These are phyloP conservation scores for Lepidothrix coronata DNA, from an alignment of 2,113 vertebrate species.

Conservation along the genomic window DNA sequence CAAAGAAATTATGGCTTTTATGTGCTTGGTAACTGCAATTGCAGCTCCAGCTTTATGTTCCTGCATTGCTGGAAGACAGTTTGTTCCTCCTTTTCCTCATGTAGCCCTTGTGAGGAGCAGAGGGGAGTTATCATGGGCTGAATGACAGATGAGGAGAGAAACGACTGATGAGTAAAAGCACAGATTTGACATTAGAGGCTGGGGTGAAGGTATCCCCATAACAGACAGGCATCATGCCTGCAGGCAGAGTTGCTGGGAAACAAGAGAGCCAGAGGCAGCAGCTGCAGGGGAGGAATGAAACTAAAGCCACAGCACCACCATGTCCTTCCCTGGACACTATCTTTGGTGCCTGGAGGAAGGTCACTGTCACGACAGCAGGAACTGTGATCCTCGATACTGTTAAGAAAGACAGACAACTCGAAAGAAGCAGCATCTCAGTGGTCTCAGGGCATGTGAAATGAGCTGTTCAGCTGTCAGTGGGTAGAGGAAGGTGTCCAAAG, in stretches of 20 bases:
- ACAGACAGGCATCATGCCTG: neutral
- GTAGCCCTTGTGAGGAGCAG: neutral
- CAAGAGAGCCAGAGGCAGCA: neutral
- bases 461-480: neutral
- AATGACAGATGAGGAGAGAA: neutral
- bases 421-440: neutral
- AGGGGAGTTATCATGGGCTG: neutral
- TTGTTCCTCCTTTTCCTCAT: neutral
- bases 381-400: accelerated
- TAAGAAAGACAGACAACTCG: accelerated
- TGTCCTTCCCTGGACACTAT: neutral
- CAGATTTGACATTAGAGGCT: neutral
- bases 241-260: neutral
- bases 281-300: neutral
- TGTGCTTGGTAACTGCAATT: neutral
- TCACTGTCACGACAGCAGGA: neutral
- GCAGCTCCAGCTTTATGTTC: neutral
- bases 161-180: neutral
- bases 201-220: neutral
- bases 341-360: neutral
- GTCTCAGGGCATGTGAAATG: neutral
- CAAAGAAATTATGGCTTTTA: neutral
- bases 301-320: neutral
- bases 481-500: neutral
- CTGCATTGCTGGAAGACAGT: neutral